A percentile compares a stretch with the other conserved stretches of the same genome.
Evolutionary conservation across 2,888 invertebrate species (phyloP).

Genomic region (Epistrophe eligans): DNA sequence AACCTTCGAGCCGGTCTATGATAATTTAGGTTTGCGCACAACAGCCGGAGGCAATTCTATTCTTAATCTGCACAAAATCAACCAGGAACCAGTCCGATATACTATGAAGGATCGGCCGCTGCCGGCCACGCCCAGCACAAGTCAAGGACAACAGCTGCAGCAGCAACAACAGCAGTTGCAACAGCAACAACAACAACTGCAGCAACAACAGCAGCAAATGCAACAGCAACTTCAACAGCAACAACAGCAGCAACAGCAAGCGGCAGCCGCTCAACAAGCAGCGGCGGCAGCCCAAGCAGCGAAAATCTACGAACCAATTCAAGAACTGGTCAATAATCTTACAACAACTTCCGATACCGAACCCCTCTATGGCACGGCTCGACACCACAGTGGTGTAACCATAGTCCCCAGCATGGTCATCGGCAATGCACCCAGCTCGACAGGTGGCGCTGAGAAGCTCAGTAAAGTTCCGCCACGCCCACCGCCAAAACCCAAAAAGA

Average conservation of each 20-base stretch:
- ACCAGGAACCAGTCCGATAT: slow-evolving; percentile 82
- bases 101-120: slow-evolving; percentile 88
- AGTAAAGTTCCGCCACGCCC: slow-evolving; percentile 92
- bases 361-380: slow-evolving; percentile 81
- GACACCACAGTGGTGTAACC: slow-evolving; percentile 80
- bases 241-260: slow-evolving; percentile 78
- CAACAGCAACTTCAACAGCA: slow-evolving; percentile 76
- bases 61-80: slow-evolving; percentile 89
- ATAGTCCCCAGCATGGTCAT: slow-evolving; percentile 83
- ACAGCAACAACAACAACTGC: slow-evolving; percentile 83
- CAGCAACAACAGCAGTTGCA: slow-evolving; percentile 80
- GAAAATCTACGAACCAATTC: slow-evolving; percentile 83
- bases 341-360: slow-evolving; percentile 81
- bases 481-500: slow-evolving; percentile 93
- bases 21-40: slow-evolving; percentile 92
- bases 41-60: slow-evolving; percentile 94
- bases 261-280: slow-evolving; percentile 52
- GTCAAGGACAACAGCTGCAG: slow-evolving; percentile 78
- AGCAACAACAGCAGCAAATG: slow-evolving; percentile 77
- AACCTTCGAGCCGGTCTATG: slow-evolving; percentile 88
- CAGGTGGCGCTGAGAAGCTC: slow-evolving; percentile 77
- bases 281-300: slow-evolving; percentile 74
- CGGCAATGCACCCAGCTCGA: slow-evolving; percentile 84
- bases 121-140: slow-evolving; percentile 86
- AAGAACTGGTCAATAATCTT: slow-evolving; percentile 80